A percentile compares a stretch with the other conserved stretches of the same genome.
Conservation (phyloP, 2,113 vertebrate species). For the Rhizomys pruinosus region DNA sequence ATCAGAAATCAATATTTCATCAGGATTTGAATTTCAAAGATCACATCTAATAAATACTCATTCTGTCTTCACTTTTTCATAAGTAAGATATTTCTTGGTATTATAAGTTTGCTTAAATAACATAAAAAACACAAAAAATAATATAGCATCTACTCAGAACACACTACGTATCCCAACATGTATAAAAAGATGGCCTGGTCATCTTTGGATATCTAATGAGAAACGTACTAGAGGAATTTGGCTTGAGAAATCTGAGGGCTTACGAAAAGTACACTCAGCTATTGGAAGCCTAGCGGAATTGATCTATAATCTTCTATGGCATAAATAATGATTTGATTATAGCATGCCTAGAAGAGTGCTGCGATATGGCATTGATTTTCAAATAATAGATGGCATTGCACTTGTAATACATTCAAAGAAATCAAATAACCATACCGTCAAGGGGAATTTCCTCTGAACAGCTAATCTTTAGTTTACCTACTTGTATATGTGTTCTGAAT, state of each 20-base stretch:
- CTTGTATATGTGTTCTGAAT: background rate
- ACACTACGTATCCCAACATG: background rate
- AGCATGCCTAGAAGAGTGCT: background rate
- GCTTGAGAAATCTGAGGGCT: background rate
- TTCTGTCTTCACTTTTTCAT: background rate
- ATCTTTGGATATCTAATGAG: background rate
- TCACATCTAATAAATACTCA: background rate
- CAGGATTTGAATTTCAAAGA: background rate
- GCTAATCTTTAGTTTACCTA: constrained; percentile 29
- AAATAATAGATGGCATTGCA: constrained; percentile 40
- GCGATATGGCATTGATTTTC: background rate
- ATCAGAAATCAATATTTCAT: background rate
- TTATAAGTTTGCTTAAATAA: background rate
- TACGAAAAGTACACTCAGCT: background rate
- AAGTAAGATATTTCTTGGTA: background rate
- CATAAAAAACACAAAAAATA: background rate
- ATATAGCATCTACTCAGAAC: background rate
- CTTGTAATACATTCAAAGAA: constrained; percentile 6
- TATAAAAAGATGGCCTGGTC: background rate
- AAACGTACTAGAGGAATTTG: background rate
- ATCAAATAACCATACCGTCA: constrained; percentile 21
- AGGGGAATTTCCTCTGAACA: constrained; percentile 23
- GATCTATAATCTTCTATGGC: background rate
- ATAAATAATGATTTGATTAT: constrained; percentile 36
- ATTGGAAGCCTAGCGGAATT: background rate